phyloP scores from a whole-genome alignment of 2,113 vertebrate genomes.

The Gopherus evgoodei region DNA sequence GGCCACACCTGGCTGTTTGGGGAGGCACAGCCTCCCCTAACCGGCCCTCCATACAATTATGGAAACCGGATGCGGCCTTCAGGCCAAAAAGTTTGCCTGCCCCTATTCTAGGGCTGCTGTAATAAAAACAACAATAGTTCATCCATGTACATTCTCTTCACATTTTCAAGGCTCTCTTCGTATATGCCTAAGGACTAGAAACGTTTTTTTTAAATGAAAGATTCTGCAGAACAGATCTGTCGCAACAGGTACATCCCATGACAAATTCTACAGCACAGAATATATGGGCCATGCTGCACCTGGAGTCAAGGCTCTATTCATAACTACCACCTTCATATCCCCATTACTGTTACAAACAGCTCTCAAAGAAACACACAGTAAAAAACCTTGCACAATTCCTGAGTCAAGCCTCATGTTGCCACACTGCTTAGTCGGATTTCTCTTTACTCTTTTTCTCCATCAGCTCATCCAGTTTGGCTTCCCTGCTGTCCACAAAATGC shows the following conservation, averaged over 20 bases:
- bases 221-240: background rate
- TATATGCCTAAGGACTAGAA: background rate
- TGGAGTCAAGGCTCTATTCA: background rate
- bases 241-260: background rate
- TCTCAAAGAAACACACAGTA: background rate
- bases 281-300: rapidly evolving
- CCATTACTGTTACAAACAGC: background rate
- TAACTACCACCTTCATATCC: background rate
- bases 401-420: background rate
- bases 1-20: too few species aligned
- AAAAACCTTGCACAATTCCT: background rate
- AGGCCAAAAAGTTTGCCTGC: too few species aligned
- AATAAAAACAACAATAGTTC: background rate
- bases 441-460: background rate
- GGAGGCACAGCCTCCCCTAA: too few species aligned
- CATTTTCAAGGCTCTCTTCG: background rate
- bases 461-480: background rate
- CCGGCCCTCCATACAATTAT: too few species aligned
- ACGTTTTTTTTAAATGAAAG: background rate
- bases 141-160: background rate
- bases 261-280: background rate
- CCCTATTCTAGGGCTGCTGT: background rate
- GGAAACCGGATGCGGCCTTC: too few species aligned
- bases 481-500: background rate
- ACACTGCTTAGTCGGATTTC: background rate